Conservation (phyloP, 2,113 vertebrate species). For the Nothoprocta perdicaria region DNA sequence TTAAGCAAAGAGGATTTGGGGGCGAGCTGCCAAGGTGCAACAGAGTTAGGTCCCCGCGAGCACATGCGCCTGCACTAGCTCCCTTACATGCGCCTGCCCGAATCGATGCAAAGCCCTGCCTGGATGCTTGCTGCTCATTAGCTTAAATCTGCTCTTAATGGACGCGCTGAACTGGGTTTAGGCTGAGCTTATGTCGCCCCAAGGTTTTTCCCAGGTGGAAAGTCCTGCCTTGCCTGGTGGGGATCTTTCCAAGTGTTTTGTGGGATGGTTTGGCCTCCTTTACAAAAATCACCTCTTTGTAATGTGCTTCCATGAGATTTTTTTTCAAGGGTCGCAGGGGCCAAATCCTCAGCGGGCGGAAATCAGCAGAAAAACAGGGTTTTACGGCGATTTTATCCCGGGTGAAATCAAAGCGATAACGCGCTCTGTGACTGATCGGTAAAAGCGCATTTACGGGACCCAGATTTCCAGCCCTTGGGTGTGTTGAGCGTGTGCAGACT, state of each 20-base stretch:
- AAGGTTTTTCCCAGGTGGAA: not conserved
- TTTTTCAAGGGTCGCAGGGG: not conserved
- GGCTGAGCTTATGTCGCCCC: not conserved
- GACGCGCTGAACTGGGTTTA: not conserved
- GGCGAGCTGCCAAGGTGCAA: not conserved
- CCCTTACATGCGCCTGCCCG: not conserved
- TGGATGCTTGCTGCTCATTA: conserved; percentile 51
- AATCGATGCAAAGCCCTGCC: conserved; percentile 47
- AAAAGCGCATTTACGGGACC: accelerated
- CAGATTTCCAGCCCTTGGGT: accelerated
- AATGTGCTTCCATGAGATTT: not conserved
- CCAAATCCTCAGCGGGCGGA: not conserved
- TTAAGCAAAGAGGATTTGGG: not conserved
- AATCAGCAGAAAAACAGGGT: not conserved
- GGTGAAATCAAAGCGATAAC: not conserved
- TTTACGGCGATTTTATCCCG: not conserved
- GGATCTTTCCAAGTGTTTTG: not conserved
- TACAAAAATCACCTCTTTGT: not conserved
- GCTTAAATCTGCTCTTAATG: conserved; percentile 42
- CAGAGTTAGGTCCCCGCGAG: accelerated
- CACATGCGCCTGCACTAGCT: not conserved
- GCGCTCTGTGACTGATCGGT: not conserved
- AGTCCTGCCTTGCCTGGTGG: not conserved
- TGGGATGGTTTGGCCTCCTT: not conserved
- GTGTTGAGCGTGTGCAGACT: not conserved